Base-by-base conservation (phyloP, 2,113 vertebrate genomes). In the Odocoileus virginianus region DNA sequence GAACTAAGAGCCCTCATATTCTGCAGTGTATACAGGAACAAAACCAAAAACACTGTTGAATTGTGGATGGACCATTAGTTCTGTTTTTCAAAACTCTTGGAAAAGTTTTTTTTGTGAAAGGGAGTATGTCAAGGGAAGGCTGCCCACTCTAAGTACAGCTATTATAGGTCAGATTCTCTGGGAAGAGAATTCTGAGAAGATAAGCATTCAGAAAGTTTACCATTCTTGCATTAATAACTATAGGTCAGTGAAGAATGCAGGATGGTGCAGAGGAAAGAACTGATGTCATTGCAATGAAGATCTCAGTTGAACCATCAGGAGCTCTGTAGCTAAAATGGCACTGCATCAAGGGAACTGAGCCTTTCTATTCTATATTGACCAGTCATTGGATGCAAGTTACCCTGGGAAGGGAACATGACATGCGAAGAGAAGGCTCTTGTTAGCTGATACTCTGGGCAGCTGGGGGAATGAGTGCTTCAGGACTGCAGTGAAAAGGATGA, bases 51-150 rank as follows among this genome's bases (percentile, higher is more conserved):
- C 47, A 92, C 89, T 78, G 61, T 89, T 97, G 79, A 92, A 96
- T 76, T 85, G 91, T 88, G n/a, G 21, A 33, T 79, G 89, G 57
- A 94, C 40, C 19, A 79, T 55, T 45, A 58, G 36, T 88, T 94
- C 92, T 94, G 25, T 61, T 98, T 93, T 91, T 83, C 2, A 78
- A 92, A 96, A 94, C 6, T 64, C 78, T 91, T 40, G 64, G 60
- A 78, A 95, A 92, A 78, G 1, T 33, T 43, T 96, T 94, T 91
- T 64, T 84, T 96, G 54, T 90, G 86, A 89, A 94, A 95, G 36
- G 21, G 11, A 92, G 21, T 27, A 23, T 92, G 85, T 92, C 40
- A 93, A 85, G 76, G 76, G 64, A 94, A 97, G 91, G 87, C 58
- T 55, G 27, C 40, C 7, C 10, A 61, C 43, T 82, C 13, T 93